phyloP scores from a whole-genome alignment of 92 coral and sea anemone species.

The Porites lobata region DNA sequence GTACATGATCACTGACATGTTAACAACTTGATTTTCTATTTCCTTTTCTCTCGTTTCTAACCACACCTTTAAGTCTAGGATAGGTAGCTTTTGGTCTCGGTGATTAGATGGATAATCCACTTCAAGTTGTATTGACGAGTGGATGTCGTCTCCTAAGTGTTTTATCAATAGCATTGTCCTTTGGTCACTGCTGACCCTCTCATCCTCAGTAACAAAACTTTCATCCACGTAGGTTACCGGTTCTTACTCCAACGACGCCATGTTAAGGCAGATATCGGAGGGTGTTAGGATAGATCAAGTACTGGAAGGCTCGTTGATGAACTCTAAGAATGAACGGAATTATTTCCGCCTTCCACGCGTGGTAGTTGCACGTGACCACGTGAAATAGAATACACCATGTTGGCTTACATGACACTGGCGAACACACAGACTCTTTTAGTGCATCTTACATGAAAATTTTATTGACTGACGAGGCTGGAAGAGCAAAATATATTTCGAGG shows the following conservation, averaged over 20 bases:
- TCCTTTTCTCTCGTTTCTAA: not conserved
- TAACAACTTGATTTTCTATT: not conserved
- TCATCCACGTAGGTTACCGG: not conserved
- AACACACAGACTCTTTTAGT: too few relatives aligned
- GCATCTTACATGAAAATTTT: too few relatives aligned
- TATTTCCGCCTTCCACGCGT: too few relatives aligned
- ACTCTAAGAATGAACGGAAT: too few relatives aligned
- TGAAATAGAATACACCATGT: too few relatives aligned
- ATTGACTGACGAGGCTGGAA: too few relatives aligned
- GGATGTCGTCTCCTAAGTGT: constrained; percentile 32
- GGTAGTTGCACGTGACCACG: too few relatives aligned
- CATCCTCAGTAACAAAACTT: constrained; percentile 10
- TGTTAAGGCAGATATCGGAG: too few relatives aligned
- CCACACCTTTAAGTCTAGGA: not conserved
- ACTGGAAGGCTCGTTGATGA: too few relatives aligned
- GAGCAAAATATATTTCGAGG: too few relatives aligned
- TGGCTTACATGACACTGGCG: too few relatives aligned
- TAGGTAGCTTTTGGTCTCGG: not conserved
- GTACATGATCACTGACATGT: not conserved
- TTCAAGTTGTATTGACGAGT: constrained; percentile 27
- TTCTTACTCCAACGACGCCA: not conserved
- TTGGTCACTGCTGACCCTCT: not conserved
- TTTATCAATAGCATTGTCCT: constrained; percentile 32
- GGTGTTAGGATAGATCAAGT: too few relatives aligned
- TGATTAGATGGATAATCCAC: constrained; percentile 39